These are phyloP conservation scores for Sialia sialis DNA, from an alignment of 2,113 vertebrate species.

Conservation along the genomic window DNA sequence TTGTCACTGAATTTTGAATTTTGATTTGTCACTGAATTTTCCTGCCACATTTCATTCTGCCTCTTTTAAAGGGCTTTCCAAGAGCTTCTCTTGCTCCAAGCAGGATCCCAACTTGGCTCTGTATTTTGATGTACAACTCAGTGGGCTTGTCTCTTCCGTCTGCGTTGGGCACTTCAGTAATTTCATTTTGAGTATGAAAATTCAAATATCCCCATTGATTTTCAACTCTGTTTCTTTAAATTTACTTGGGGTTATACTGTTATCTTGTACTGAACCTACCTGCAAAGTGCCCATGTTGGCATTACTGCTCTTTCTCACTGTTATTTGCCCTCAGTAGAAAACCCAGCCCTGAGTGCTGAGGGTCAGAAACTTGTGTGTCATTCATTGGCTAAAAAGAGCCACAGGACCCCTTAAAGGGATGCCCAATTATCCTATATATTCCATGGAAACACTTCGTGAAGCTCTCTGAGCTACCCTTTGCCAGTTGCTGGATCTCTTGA, in stretches of 20 bases:
- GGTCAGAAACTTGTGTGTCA: not conserved
- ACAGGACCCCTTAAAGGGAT: not conserved
- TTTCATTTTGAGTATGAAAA: not conserved
- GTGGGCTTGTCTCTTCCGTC: not conserved
- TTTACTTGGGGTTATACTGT: not conserved
- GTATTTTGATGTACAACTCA: not conserved
- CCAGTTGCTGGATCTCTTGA: not conserved
- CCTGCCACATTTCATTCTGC: fast-evolving
- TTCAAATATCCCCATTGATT: not conserved
- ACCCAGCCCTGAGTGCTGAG: not conserved
- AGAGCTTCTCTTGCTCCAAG: not conserved
- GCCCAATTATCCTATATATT: not conserved
- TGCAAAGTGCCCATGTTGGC: not conserved
- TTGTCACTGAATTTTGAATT: no score
- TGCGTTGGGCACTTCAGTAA: not conserved
- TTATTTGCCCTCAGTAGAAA: not conserved
- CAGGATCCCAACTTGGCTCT: not conserved
- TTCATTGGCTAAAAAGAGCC: not conserved
- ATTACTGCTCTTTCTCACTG: not conserved
- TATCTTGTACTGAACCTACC: not conserved
- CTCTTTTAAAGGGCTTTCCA: not conserved
- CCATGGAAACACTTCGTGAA: not conserved
- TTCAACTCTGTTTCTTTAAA: not conserved
- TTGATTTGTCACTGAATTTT: no score
- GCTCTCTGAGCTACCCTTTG: not conserved